These are phyloP conservation scores for Sarcophaga caerulescens DNA, from an alignment of 2,888 invertebrate genomes.

Conservation along the genomic window DNA sequence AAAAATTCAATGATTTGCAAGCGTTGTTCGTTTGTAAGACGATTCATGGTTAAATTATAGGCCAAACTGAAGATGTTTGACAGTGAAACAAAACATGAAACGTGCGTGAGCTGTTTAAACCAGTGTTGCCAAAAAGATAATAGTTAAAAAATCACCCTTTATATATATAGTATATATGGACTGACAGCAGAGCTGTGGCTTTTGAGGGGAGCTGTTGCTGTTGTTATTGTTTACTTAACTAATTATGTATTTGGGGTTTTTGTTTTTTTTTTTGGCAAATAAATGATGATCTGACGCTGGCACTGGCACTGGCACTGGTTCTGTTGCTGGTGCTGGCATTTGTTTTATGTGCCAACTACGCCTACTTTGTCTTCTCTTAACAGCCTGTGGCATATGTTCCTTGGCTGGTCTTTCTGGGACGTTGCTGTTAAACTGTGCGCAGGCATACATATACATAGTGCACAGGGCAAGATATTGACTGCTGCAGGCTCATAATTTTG, in stretches of 20 bases:
- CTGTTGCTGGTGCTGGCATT: conserved; percentile 53
- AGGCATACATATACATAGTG: background rate
- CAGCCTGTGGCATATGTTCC: conserved; percentile 59
- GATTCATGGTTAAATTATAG: too few relatives aligned
- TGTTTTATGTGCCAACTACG: conserved; percentile 71
- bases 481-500: conserved; percentile 64
- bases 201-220: background rate
- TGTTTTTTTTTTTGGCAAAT: conserved; percentile 28
- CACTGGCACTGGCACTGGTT: too few relatives aligned
- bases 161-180: too few relatives aligned
- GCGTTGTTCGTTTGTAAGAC: too few relatives aligned
- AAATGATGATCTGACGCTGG: background rate
- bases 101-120: too few relatives aligned
- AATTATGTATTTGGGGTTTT: conserved; percentile 54
- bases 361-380: conserved; percentile 69
- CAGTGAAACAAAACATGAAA: too few relatives aligned
- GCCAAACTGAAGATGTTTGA: too few relatives aligned
- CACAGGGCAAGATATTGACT: conserved; percentile 23
- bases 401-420: background rate
- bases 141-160: too few relatives aligned
- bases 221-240: conserved; percentile 49
- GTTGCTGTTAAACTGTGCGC: background rate
- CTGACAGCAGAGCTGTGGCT: conserved; percentile 5
- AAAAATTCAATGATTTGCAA: too few relatives aligned
- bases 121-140: too few relatives aligned